These are phyloP conservation scores for Conus canariensis DNA, from an alignment of 2,888 invertebrate species.

Conservation along the genomic window DNA sequence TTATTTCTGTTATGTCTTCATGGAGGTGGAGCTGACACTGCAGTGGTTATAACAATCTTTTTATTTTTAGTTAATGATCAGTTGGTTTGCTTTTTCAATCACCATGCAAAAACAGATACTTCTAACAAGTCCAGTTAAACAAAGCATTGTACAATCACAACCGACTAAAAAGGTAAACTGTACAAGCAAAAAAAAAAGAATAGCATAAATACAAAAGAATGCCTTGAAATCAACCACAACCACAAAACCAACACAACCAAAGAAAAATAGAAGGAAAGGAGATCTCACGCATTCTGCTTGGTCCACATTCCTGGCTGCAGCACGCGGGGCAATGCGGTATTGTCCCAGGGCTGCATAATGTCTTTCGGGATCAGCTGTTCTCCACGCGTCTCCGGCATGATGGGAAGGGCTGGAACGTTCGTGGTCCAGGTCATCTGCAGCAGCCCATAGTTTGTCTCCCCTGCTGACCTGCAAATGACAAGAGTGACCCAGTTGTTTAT, in stretches of 20 bases:
- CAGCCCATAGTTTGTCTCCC: slow-evolving; percentile 62
- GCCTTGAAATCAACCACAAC: not conserved
- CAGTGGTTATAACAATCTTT: too few species aligned
- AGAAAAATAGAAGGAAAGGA: not conserved
- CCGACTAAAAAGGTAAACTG: too few species aligned
- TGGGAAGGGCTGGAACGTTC: slow-evolving; percentile 52
- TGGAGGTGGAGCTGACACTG: too few species aligned
- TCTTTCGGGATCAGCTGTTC: not conserved
- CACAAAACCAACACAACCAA: not conserved
- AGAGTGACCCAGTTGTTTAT: too few species aligned
- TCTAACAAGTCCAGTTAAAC: too few species aligned
- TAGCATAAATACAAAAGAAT: not conserved
- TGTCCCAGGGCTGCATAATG: slow-evolving; percentile 30
- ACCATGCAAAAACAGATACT: too few species aligned
- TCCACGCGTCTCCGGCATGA: slow-evolving; percentile 28
- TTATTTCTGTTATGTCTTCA: too few species aligned
- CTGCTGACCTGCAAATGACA: slow-evolving; percentile 54
- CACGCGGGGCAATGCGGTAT: not conserved
- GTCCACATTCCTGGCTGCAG: slow-evolving; percentile 24
- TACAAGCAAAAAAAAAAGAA: too few species aligned
- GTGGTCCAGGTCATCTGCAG: slow-evolving; percentile 69
- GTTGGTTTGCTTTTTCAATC: too few species aligned
- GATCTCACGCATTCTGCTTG: slow-evolving; percentile 26
- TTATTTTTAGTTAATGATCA: too few species aligned
- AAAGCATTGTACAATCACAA: too few species aligned